Base-by-base conservation (phyloP, 1,140 invertebrate species). In the Hycleus cichorii region DNA sequence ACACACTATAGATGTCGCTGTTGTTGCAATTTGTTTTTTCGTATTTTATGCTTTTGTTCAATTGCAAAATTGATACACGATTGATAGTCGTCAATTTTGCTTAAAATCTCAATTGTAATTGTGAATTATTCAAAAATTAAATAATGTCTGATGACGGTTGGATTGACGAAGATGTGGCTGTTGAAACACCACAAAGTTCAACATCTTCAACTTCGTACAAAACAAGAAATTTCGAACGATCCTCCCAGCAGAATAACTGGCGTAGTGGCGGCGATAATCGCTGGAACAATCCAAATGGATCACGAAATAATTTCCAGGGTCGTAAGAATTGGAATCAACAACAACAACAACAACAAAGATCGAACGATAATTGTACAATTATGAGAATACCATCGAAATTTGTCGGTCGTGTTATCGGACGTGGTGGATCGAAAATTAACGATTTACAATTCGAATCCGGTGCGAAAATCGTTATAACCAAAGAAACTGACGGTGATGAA, bases 351-450 rank as follows among this genome's bases (percentile, higher is more conserved):
- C 18, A 18, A 18, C 12, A 32, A 25, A n/a, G 46, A 25, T 10
- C 18, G 5, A 48, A 51, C 24, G 40, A 61, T 18, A 24, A 58
- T 18, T 27, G 10, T 26, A 49, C 43, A 12, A 47, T 26, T 3
- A 52, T 64, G 11, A 56, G 49, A 26, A 54, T 64, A 3, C 58
- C 58, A n/a, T 60, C 51, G 8, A 64, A 52, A 43, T 60, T 55
- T 57, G 50, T 60, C 44, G 62, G 62, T 9, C 47, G 54, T 38
- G 57, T 64, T 39, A 64, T 64, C 63, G 89, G 89, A 0, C 83
- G 78, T 74, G 84, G 86, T 39, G 89, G 89, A 1, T 77, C 74
- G 2, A 89, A 87, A 72, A 90, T 91, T n/a, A 79, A 77, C 64
- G 85, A 89, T 63, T 65, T 92, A 0, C 77, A 89, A 73, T 76